These are phyloP conservation scores for Globia sparganii DNA, from an alignment of 2,888 invertebrate species.

Conservation along the genomic window DNA sequence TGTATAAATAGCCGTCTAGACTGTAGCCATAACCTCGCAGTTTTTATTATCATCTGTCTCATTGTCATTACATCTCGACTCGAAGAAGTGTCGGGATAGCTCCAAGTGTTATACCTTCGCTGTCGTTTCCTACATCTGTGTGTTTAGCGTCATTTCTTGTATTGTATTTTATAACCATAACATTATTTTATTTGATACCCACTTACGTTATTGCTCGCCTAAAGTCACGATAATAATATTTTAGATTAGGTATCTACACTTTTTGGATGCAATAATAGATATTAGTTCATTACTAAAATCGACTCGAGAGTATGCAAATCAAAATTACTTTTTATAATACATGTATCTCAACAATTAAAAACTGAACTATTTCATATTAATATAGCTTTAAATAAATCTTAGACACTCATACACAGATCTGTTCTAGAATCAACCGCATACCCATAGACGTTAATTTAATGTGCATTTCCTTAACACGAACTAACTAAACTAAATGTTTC, in stretches of 20 bases:
- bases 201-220: background rate
- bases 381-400: background rate
- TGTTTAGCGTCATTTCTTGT: slow-evolving; percentile 24
- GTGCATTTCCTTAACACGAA: background rate
- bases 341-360: background rate
- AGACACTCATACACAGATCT: background rate
- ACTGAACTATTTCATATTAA: no score
- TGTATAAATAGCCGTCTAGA: slow-evolving; percentile 63
- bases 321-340: background rate
- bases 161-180: slow-evolving; percentile 12
- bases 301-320: background rate
- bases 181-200: background rate
- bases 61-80: slow-evolving; percentile 61
- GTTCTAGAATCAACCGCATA: background rate
- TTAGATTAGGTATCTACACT: background rate
- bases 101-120: slow-evolving; percentile 33
- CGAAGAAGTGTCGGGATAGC: slow-evolving; percentile 43
- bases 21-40: slow-evolving; percentile 49
- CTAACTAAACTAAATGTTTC: slow-evolving; percentile 8
- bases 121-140: slow-evolving; percentile 38
- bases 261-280: background rate
- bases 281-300: background rate
- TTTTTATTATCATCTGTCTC: slow-evolving; percentile 63
- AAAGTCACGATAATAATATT: no score
- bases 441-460: background rate